phyloP scores from a whole-genome alignment of 2,888 invertebrate species.

The Argyresthia goedartella region DNA sequence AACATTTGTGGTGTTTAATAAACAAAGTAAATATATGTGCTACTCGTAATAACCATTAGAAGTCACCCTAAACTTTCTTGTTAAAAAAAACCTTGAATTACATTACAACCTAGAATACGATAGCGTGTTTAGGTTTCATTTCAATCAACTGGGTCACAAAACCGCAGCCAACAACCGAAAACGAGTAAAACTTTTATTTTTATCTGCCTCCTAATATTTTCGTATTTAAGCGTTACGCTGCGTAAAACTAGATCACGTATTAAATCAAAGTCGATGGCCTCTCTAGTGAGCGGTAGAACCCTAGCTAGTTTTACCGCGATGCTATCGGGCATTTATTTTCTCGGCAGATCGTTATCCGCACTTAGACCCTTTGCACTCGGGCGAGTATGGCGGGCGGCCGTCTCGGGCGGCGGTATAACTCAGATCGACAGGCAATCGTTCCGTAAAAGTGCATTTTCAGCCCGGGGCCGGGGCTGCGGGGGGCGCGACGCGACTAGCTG shows the following conservation, averaged over 20 bases:
- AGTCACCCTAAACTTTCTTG: too few relatives aligned
- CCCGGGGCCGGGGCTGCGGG: conserved; percentile 53
- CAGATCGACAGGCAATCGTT: conserved; percentile 59
- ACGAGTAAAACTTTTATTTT: background rate
- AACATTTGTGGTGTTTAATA: too few relatives aligned
- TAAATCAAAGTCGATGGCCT: conserved; percentile 1
- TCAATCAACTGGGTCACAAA: background rate
- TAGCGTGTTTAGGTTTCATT: background rate
- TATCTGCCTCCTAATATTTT: background rate
- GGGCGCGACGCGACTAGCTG: conserved; percentile 26
- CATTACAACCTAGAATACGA: background rate
- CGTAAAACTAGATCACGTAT: background rate
- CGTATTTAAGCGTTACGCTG: background rate
- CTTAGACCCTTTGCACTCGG: conserved; percentile 26
- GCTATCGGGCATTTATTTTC: conserved; percentile 28
- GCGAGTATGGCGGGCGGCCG: conserved; percentile 15
- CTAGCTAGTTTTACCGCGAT: conserved; percentile 26
- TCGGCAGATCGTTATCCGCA: conserved; percentile 45
- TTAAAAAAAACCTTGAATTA: too few relatives aligned
- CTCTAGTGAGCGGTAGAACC: background rate
- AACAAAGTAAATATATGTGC: too few relatives aligned
- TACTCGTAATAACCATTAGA: too few relatives aligned
- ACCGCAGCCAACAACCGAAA: background rate
- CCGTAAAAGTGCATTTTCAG: conserved; percentile 65
- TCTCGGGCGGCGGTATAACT: conserved; percentile 39